phyloP scores from a whole-genome alignment of 2,888 invertebrate species.

The Brachycybe producta region DNA sequence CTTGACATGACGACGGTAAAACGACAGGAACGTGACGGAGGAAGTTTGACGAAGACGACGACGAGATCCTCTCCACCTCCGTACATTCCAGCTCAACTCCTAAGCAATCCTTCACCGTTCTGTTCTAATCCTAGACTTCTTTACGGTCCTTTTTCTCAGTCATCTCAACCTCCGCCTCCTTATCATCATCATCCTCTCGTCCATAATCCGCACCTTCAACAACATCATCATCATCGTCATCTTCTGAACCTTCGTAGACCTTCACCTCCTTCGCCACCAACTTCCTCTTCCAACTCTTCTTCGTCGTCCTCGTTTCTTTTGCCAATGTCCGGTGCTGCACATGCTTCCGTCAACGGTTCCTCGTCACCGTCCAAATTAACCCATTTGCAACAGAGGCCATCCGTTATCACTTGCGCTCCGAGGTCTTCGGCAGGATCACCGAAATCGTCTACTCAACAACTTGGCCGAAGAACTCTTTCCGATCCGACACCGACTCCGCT shows the following conservation, averaged over 20 bases:
- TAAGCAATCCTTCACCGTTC: not conserved
- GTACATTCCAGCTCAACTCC: slow-evolving; percentile 1
- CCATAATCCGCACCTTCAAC: slow-evolving; percentile 24
- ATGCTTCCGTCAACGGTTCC: not conserved
- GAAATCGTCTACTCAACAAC: not conserved
- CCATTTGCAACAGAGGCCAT: slow-evolving; percentile 37
- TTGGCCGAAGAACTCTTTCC: slow-evolving; percentile 7
- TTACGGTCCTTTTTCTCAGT: slow-evolving; percentile 3
- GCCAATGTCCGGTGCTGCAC: not conserved
- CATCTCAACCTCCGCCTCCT: slow-evolving; percentile 44
- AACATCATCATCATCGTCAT: slow-evolving; percentile 7
- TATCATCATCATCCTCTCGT: slow-evolving; percentile 32
- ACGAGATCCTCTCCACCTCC: slow-evolving; percentile 9
- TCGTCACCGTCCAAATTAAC: not conserved
- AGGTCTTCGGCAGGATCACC: slow-evolving; percentile 10
- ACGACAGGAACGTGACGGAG: slow-evolving; percentile 13
- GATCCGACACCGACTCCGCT: slow-evolving; percentile 8
- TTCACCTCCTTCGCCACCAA: slow-evolving; percentile 2
- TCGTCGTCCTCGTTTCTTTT: not conserved
- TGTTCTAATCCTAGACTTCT: not conserved
- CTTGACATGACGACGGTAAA: slow-evolving; percentile 26
- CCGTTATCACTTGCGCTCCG: slow-evolving; percentile 50
- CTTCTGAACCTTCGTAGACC: not conserved
- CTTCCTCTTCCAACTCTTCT: slow-evolving; percentile 4
- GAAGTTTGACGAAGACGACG: slow-evolving; percentile 4